Conservation (phyloP, 2,113 vertebrate species). For the Pomatostomus ruficeps region DNA sequence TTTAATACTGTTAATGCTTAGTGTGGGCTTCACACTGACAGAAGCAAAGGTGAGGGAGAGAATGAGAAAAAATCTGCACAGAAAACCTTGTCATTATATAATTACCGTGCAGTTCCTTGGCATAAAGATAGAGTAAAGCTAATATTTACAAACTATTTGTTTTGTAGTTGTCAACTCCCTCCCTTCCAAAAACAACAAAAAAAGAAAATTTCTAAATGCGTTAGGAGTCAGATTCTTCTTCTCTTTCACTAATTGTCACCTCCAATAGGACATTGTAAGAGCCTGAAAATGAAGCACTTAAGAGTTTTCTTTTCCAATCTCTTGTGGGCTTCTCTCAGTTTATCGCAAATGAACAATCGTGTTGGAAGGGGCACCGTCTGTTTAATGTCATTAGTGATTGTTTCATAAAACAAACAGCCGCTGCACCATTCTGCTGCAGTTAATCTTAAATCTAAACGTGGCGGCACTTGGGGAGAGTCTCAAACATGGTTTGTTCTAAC, state of each 20-base stretch:
- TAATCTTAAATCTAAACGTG: conserved; percentile 81
- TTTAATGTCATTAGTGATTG: conserved; percentile 83
- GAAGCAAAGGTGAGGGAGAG: conserved; percentile 9
- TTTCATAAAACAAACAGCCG: conserved; percentile 81
- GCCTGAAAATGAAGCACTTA: conserved; percentile 68
- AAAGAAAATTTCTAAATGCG: background rate
- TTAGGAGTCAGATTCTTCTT: background rate
- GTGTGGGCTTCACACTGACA: conserved; percentile 18
- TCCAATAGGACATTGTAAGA: conserved; percentile 48
- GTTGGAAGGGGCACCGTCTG: conserved; percentile 78
- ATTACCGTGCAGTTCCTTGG: conserved; percentile 30
- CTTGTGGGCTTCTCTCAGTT: conserved; percentile 75
- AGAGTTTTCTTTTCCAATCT: conserved; percentile 73
- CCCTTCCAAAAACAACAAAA: background rate
- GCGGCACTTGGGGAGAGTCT: conserved; percentile 70
- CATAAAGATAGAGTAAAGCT: conserved; percentile 43
- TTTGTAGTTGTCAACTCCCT: background rate
- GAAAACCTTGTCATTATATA: conserved; percentile 46
- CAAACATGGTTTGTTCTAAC: conserved; percentile 68
- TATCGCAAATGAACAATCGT: conserved; percentile 77
- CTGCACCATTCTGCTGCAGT: conserved; percentile 64
- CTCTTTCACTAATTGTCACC: conserved; percentile 60
- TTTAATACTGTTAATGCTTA: conserved; percentile 61
- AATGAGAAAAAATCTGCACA: background rate
- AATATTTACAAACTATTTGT: conserved; percentile 47